Conservation (phyloP, 2,113 vertebrate genomes). For the Mus spicilegus region DNA sequence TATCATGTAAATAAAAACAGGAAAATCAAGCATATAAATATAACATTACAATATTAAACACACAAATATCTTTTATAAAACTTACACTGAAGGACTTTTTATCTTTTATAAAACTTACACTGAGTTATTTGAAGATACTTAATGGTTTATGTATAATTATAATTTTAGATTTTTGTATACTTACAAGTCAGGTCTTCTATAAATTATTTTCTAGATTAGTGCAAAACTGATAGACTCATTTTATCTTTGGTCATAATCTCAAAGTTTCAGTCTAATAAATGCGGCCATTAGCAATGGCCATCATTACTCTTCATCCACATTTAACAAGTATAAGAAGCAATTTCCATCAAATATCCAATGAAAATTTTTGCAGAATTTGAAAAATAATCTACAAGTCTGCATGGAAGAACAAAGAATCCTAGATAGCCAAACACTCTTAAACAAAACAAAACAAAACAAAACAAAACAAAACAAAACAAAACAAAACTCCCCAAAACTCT, state of each 20-base stretch:
- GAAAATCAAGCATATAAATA: constrained; percentile 50
- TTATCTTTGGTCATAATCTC: constrained; percentile 24
- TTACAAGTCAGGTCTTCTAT: constrained; percentile 2
- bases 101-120: constrained; percentile 55
- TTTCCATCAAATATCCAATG: not conserved
- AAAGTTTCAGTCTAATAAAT: constrained; percentile 3
- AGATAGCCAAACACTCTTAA: not conserved
- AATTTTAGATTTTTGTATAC: not conserved
- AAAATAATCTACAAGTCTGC: not conserved
- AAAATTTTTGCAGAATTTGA: not conserved
- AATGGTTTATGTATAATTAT: constrained; percentile 56
- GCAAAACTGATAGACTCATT: constrained; percentile 31
- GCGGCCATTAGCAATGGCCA: not conserved
- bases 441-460: not conserved
- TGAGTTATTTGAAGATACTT: constrained; percentile 45
- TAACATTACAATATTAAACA: constrained; percentile 60
- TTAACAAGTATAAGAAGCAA: constrained; percentile 47
- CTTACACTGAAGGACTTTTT: not conserved
- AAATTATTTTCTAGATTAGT: constrained; percentile 39
- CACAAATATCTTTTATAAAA: constrained; percentile 57
- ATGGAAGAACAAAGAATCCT: not conserved
- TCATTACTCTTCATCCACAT: not conserved
- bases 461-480: not conserved
- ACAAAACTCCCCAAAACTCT: not conserved
- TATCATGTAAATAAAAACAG: constrained; percentile 48